phyloP scores from a whole-genome alignment of 1,140 invertebrate genomes.

The Macrobrachium nipponense region DNA sequence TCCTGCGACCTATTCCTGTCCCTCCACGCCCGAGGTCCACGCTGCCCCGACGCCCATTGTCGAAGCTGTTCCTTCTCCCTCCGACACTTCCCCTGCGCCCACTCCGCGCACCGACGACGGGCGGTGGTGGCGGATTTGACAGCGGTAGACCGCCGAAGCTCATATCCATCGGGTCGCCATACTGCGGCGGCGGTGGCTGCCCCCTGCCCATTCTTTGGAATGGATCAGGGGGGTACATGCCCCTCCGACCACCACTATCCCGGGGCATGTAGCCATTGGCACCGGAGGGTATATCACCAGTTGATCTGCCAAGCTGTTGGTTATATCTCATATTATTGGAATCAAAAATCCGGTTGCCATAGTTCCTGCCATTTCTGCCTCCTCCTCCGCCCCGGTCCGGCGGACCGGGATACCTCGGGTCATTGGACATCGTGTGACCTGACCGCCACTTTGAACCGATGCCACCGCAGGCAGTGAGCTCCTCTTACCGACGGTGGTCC shows the following conservation, averaged over 20 bases:
- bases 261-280: background rate
- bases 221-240: background rate
- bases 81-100: slow-evolving; percentile 2
- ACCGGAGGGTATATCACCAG: background rate
- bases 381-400: slow-evolving; percentile 26
- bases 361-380: background rate
- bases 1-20: background rate
- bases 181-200: slow-evolving; percentile 4
- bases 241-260: slow-evolving; percentile 12
- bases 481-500: background rate
- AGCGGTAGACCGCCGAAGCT: too few species aligned
- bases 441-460: background rate
- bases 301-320: background rate
- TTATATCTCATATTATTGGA: slow-evolving; percentile 26
- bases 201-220: background rate
- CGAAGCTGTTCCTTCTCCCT: slow-evolving; percentile 29
- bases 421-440: slow-evolving; percentile 20
- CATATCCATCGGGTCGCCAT: background rate
- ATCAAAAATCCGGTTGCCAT: slow-evolving; percentile 43
- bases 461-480: background rate
- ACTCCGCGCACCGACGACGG: background rate
- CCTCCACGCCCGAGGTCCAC: slow-evolving; percentile 1
- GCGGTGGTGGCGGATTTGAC: background rate
- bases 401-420: slow-evolving; percentile 24
- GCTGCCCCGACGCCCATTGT: slow-evolving; percentile 19